Base-by-base conservation (phyloP, 2,797 vertebrate genomes). In the Phoebastria nigripes region DNA sequence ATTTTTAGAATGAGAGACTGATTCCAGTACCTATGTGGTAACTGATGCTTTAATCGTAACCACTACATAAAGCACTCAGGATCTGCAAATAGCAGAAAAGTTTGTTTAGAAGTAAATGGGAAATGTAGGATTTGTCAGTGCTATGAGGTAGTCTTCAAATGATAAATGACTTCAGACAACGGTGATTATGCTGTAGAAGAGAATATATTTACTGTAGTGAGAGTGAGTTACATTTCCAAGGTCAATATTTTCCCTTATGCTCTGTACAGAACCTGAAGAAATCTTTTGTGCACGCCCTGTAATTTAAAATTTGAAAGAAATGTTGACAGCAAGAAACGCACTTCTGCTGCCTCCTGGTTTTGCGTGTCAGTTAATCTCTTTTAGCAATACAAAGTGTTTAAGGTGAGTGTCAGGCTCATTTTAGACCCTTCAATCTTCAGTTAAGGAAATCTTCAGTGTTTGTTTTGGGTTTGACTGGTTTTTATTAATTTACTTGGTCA, bases 231-330 rank as follows among this genome's bases (percentile, higher is more conserved):
- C 9, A 24, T 94, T 95, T 93, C 69, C 59, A 96, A 41, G 42
- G 44, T 82, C 73, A 78, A 31, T 90, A 72, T 89, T 94, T 95
- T 96, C 51, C 49, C 41, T 61, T 65, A 11, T 73, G 54, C 42
- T 85, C 79, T 63, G 9, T 15, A 11, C 26, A 59, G 56, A 94
- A 91, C 58, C 61, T 55, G 66, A 97, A 95, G 58, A 91, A 95
- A 89, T 89, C 41, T 92, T 97, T 90, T 62, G 77, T 84, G 69
- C 56, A 49, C 11, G 4, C 41, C 37, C 52, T 89, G 42, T 90
- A 86, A 96, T 91, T 97, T 95, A 93, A 95, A 97, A 90, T 93
- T 86, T 65, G 62, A 82, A 95, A 89, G 73, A 90, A 92, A 86
- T 16, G 58, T 14, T 90, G 66, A 79, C 62, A 96, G 61, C 74